Percentiles rank a stretch among this genome's conserved stretches.
These are phyloP conservation scores for Clarias batrachus DNA, from an alignment of 2,113 vertebrate genomes.

Conservation along the genomic window DNA sequence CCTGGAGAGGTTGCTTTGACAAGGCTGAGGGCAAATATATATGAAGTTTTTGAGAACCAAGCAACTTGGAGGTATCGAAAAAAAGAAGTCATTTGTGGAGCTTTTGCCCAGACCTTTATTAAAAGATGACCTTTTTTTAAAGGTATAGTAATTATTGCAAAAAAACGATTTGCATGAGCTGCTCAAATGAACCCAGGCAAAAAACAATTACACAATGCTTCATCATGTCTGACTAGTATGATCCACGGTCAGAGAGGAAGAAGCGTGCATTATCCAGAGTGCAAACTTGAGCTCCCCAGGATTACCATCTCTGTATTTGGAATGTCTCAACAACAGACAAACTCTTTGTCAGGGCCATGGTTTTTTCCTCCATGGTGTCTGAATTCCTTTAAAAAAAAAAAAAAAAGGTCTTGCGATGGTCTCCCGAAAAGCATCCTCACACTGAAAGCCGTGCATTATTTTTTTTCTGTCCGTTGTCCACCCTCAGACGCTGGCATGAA, in stretches of 20 bases:
- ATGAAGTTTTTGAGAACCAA: conserved; percentile 27
- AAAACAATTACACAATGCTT: conserved; percentile 10
- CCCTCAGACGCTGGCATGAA: background rate
- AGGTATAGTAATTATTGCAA: conserved; percentile 26
- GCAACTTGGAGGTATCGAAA: no score
- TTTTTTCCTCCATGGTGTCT: background rate
- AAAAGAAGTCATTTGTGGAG: no score
- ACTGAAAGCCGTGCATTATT: background rate
- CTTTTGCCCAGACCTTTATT: conserved; percentile 24
- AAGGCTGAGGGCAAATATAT: conserved; percentile 36
- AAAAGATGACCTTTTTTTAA: conserved; percentile 41
- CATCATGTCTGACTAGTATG: background rate
- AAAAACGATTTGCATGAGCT: conserved; percentile 34
- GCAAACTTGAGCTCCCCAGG: background rate
- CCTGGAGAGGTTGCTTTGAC: conserved; percentile 18
- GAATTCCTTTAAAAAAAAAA: background rate
- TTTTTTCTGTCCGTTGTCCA: background rate
- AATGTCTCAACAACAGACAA: conserved; percentile 5
- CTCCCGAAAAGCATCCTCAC: background rate
- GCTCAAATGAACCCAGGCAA: conserved; percentile 4
- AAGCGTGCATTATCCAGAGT: background rate
- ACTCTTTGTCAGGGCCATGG: background rate
- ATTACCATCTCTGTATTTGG: background rate
- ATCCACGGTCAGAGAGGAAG: conserved; percentile 3
- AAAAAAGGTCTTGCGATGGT: background rate